phyloP scores from a whole-genome alignment of 23 tunicate species.

The Diplosoma virens region DNA sequence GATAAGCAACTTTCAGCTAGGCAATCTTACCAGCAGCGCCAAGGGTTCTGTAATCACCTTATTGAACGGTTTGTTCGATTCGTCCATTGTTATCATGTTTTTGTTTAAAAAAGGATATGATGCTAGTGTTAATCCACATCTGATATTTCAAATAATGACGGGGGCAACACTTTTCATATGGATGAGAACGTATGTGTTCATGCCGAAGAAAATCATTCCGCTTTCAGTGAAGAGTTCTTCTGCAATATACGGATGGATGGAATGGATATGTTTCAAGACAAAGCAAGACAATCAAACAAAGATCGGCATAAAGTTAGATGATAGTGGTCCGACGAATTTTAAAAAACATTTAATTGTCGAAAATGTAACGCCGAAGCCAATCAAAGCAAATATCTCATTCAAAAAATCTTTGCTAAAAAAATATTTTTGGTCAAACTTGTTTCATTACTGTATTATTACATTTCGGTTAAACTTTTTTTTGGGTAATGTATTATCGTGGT shows the following conservation, averaged over 20 bases:
- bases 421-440: slow-evolving; percentile 12
- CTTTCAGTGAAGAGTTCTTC: background rate
- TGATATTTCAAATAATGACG: background rate
- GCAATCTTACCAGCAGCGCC: slow-evolving; percentile 14
- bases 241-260: background rate
- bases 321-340: too few species aligned
- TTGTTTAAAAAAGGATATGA: slow-evolving; percentile 25
- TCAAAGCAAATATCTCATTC: too few species aligned
- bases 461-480: slow-evolving; percentile 10
- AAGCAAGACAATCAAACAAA: too few species aligned
- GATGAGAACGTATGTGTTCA: slow-evolving; percentile 32
- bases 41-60: slow-evolving; percentile 7
- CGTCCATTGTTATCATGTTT: slow-evolving; percentile 9
- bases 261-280: slow-evolving; percentile 21
- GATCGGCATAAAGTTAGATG: too few species aligned
- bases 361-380: too few species aligned
- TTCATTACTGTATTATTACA: background rate
- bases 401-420: background rate
- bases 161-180: slow-evolving; percentile 4
- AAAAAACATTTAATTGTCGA: too few species aligned
- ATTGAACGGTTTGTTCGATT: slow-evolving; percentile 3
- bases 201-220: slow-evolving; percentile 18
- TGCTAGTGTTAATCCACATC: background rate
- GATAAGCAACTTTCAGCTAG: slow-evolving; percentile 27
- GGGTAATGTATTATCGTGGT: slow-evolving; percentile 6